A percentile compares a stretch with the other conserved stretches of the same genome.
phyloP scores from a whole-genome alignment of 2,797 vertebrate species.

The Spinus olivaceus region DNA sequence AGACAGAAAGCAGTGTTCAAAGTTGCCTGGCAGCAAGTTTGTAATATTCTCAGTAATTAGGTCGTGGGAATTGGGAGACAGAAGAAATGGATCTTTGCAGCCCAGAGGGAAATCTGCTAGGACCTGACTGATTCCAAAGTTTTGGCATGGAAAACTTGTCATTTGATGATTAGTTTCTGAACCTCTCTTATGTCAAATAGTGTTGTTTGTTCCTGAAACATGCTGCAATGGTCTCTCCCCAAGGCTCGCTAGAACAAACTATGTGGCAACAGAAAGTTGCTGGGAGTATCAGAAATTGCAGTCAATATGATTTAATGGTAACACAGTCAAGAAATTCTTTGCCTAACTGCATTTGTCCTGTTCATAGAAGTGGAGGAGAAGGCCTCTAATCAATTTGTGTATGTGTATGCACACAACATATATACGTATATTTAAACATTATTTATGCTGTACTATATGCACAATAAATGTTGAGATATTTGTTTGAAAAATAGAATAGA shows the following conservation, averaged over 20 bases:
- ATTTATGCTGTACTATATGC: neutral
- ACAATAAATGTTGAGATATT: neutral
- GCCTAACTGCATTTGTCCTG: neutral
- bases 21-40: neutral
- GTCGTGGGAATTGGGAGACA: neutral
- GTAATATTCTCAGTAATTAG: slow-evolving; percentile 4
- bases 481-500: neutral
- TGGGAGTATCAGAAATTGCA: neutral
- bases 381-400: neutral
- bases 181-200: neutral
- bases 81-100: neutral
- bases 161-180: slow-evolving; percentile 4
- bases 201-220: neutral
- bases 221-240: neutral
- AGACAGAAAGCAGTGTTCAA: neutral
- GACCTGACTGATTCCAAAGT: neutral
- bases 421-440: neutral
- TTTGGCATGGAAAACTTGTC: neutral
- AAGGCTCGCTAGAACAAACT: neutral
- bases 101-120: neutral
- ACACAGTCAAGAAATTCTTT: neutral
- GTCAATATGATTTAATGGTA: neutral
- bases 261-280: neutral
- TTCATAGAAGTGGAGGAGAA: neutral
- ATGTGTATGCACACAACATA: neutral